These are phyloP conservation scores for Salvator merianae DNA, from an alignment of 2,113 vertebrate genomes.

Conservation along the genomic window DNA sequence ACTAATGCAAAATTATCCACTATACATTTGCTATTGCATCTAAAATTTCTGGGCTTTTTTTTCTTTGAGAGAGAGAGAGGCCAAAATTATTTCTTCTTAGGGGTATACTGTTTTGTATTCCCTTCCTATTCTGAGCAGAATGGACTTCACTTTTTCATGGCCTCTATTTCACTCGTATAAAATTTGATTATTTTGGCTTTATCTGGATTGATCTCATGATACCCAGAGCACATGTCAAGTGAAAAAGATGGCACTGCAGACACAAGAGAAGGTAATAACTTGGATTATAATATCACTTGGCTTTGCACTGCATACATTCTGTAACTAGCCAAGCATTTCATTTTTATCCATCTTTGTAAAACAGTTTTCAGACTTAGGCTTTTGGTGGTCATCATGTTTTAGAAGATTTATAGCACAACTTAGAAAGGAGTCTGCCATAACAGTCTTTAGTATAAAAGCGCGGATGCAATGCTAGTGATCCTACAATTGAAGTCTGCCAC, in stretches of 20 bases:
- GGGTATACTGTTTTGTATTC: not conserved
- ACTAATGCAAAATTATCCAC: too few relatives aligned
- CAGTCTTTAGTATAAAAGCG: slow-evolving; percentile 1
- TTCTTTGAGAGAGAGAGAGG: too few relatives aligned
- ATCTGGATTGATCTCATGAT: not conserved
- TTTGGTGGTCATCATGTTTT: slow-evolving; percentile 4
- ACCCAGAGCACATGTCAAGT: slow-evolving; percentile 5
- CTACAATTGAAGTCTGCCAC: not conserved
- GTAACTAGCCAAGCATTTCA: slow-evolving; percentile 3
- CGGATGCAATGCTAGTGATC: not conserved
- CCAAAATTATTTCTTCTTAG: not conserved
- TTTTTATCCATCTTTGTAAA: slow-evolving; percentile 12
- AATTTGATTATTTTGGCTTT: not conserved
- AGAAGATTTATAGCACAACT: not conserved
- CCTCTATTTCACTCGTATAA: not conserved
- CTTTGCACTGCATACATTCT: slow-evolving; percentile 15
- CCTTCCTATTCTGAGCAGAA: slow-evolving; percentile 3
- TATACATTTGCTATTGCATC: too few relatives aligned
- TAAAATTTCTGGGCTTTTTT: not conserved
- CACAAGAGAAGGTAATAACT: not conserved
- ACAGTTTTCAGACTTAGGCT: slow-evolving; percentile 9
- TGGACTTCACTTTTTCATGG: slow-evolving; percentile 2
- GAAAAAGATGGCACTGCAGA: slow-evolving; percentile 27
- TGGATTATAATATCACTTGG: slow-evolving; percentile 11
- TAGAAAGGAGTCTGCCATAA: not conserved